These are phyloP conservation scores for Hippopotamyrus pictus DNA, from an alignment of 2,797 vertebrate species.

Conservation along the genomic window DNA sequence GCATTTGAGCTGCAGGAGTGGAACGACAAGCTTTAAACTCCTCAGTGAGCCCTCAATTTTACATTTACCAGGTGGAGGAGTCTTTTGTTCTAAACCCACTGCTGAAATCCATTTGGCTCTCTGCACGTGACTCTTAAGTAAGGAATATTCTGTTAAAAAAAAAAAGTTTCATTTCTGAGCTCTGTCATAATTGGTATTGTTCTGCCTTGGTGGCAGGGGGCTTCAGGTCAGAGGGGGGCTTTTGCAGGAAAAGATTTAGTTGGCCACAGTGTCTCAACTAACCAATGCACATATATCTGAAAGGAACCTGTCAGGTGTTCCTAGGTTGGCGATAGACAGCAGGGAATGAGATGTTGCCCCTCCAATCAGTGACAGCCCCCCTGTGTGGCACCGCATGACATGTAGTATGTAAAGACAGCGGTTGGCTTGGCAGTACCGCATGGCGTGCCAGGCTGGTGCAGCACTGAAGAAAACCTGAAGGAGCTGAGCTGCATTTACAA, in stretches of 20 bases:
- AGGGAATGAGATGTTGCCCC: background rate
- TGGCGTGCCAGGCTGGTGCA: background rate
- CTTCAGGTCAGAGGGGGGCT: background rate
- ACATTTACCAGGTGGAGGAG: slow-evolving; percentile 71
- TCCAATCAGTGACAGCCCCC: slow-evolving; percentile 2
- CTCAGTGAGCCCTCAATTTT: slow-evolving; percentile 69
- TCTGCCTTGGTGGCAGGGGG: slow-evolving; percentile 6
- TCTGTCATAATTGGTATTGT: slow-evolving; percentile 11
- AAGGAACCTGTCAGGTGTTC: background rate
- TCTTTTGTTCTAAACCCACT: slow-evolving; percentile 73
- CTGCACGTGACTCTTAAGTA: slow-evolving; percentile 54
- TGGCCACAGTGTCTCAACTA: slow-evolving; percentile 1
- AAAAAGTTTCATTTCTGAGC: background rate
- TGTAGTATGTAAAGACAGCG: slow-evolving; percentile 14
- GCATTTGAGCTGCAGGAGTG: slow-evolving; percentile 67
- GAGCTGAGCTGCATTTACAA: background rate
- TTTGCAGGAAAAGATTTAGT: background rate
- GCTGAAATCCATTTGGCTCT: slow-evolving; percentile 75
- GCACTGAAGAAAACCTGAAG: background rate
- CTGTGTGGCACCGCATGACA: background rate
- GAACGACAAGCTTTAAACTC: slow-evolving; percentile 62
- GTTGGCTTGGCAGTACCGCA: background rate
- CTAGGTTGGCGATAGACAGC: slow-evolving; percentile 4
- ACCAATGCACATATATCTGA: background rate
- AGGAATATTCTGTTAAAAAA: slow-evolving; percentile 15